Evolutionary conservation across 2,797 vertebrate genomes (phyloP), one percentile per base, ranked within the genome.

Genomic region (Amblyopsis hoosieri): DNA sequence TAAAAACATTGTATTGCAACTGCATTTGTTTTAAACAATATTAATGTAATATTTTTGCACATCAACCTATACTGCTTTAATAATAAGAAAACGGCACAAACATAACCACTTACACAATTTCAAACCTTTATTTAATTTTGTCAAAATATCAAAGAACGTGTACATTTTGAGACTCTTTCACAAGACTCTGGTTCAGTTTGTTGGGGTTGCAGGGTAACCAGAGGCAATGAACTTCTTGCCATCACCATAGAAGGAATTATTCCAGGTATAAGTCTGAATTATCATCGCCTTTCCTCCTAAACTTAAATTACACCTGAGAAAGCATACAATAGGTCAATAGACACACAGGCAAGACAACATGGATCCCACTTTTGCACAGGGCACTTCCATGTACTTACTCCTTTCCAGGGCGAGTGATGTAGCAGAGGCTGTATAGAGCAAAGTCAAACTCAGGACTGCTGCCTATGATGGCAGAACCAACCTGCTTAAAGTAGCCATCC

Each of bases 391-490:
- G 1, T 29, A 93, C 95, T 96, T 75, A 99, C 97, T 31, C 65
- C 86, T 91, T 92, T 19, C 96, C 94, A 0, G 97, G 97, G 0
- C 95, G 92, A 0, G 94, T 81, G 9, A 98, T 93, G 89, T 95
- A 99, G 85, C 96, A 99, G 60, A 99, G 79, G 0, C 93, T 92
- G 85, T 97, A 99, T 3, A 98, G 67, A 0, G 94, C 94, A 4
- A 99, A 91, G 74, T 99, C 97, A 5, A 98, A 98, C 72, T 99
- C 97, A 0, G 97, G 97, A 81, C 97, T 99, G 89, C 75, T 92
- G 82, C 97, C 97, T 0, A 99, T 95, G 82, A 98, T 90, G 0
- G 94, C 89, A 0, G 96, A 94, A 1, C 96, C 96, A 9, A 99
- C 93, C 85, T 97, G 89, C 71, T 99, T 99, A 80, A 82, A 94